phyloP scores from a whole-genome alignment of 2,113 vertebrate genomes.

The Saccopteryx bilineata region DNA sequence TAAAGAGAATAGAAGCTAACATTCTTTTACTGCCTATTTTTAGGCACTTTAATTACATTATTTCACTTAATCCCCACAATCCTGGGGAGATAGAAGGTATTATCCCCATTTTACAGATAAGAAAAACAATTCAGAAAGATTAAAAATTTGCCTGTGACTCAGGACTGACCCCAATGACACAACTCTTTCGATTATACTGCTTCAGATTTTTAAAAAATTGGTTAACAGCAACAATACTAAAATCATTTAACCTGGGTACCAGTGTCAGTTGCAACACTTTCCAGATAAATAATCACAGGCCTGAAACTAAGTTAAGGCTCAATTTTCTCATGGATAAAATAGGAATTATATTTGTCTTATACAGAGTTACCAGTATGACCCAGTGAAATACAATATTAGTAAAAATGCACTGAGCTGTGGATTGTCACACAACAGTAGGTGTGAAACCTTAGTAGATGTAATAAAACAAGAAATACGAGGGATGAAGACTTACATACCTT shows the following conservation, averaged over 20 bases:
- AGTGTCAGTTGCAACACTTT: not conserved
- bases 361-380: not conserved
- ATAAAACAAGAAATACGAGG: conserved; percentile 28
- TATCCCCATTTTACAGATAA: conserved; percentile 71
- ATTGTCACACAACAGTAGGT: not conserved
- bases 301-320: conserved; percentile 24
- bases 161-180: not conserved
- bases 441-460: not conserved
- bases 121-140: conserved; percentile 60
- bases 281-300: conserved; percentile 43
- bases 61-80: conserved; percentile 65
- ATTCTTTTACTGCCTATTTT: conserved; percentile 66
- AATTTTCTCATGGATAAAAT: conserved; percentile 48
- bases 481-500: not conserved
- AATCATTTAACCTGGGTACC: conserved; percentile 10
- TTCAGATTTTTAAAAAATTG: conserved; percentile 48
- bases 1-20: conserved; percentile 58
- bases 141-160: conserved; percentile 60
- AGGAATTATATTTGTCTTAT: not conserved
- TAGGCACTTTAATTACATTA: conserved; percentile 72
- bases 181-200: not conserved
- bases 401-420: not conserved
- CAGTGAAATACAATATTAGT: not conserved
- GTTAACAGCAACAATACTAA: conserved; percentile 47
- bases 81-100: conserved; percentile 31